Evolutionary conservation across 2,113 vertebrate genomes (phyloP).

Genomic region (Lynx canadensis): DNA sequence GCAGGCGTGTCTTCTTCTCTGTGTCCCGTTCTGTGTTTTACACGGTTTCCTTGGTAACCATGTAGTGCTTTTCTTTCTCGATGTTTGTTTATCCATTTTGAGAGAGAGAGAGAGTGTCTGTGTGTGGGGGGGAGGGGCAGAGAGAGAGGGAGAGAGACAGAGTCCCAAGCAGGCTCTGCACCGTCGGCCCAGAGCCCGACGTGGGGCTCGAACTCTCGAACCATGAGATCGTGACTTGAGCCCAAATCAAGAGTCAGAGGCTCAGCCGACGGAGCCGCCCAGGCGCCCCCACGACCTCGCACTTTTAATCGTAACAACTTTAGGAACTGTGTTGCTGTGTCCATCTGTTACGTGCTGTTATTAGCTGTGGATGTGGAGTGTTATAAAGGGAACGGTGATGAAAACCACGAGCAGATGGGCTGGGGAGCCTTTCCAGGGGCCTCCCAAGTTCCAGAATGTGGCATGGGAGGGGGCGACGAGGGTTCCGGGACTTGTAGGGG

Average conservation of each 20-base stretch:
- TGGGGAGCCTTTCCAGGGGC: accelerated
- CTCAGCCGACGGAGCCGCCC: no score
- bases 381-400: neutral
- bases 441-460: accelerated
- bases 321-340: accelerated
- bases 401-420: neutral
- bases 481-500: neutral
- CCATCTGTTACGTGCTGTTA: accelerated
- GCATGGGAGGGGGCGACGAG: no score
- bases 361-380: no score
- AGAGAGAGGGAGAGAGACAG: no score
- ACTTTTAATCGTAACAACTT: accelerated
- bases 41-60: accelerated
- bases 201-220: no score
- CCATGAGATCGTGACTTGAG: no score
- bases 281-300: accelerated
- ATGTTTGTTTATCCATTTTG: no score
- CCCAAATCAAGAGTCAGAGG: no score
- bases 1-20: accelerated
- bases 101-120: no score
- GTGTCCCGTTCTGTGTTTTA: accelerated
- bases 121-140: no score
- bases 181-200: no score
- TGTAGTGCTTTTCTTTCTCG: accelerated
- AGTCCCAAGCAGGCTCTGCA: no score